phyloP scores from a whole-genome alignment of 2,797 vertebrate genomes.

The Hippoglossus hippoglossus region DNA sequence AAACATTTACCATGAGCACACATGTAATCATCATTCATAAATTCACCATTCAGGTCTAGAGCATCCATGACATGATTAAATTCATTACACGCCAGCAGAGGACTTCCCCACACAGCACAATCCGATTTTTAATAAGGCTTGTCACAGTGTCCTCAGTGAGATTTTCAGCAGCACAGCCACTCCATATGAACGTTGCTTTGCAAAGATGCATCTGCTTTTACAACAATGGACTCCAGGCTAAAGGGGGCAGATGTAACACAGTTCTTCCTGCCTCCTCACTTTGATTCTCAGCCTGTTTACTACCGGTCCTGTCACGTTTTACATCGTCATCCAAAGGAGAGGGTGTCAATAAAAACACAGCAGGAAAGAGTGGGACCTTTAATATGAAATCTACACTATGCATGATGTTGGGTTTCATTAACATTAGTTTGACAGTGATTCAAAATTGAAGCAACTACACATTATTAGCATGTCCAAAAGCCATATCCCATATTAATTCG shows the following conservation, averaged over 20 bases:
- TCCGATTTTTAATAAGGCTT: constrained; percentile 46
- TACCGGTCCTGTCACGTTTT: background rate
- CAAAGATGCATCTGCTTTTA: constrained; percentile 8
- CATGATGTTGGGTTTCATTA: too few species aligned
- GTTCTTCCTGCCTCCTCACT: background rate
- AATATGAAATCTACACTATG: too few species aligned
- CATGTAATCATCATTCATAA: constrained; percentile 28
- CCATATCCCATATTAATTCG: too few species aligned
- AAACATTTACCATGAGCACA: constrained; percentile 11
- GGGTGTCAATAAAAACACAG: too few species aligned
- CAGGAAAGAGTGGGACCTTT: too few species aligned
- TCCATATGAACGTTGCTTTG: constrained; percentile 36
- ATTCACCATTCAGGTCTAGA: constrained; percentile 3
- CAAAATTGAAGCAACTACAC: too few species aligned
- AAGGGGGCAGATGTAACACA: constrained; percentile 15
- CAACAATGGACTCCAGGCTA: background rate
- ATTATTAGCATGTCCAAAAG: too few species aligned
- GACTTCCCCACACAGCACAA: constrained; percentile 17
- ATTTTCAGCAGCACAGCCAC: background rate
- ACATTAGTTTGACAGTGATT: too few species aligned
- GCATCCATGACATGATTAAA: constrained; percentile 20
- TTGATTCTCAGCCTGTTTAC: constrained; percentile 17
- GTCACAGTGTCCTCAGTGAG: constrained; percentile 23
- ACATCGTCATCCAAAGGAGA: background rate
- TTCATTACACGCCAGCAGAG: constrained; percentile 20